Evolutionary conservation across 92 coral and sea anemone genomes (phyloP).

Genomic region (Epizoanthus scotinus): DNA sequence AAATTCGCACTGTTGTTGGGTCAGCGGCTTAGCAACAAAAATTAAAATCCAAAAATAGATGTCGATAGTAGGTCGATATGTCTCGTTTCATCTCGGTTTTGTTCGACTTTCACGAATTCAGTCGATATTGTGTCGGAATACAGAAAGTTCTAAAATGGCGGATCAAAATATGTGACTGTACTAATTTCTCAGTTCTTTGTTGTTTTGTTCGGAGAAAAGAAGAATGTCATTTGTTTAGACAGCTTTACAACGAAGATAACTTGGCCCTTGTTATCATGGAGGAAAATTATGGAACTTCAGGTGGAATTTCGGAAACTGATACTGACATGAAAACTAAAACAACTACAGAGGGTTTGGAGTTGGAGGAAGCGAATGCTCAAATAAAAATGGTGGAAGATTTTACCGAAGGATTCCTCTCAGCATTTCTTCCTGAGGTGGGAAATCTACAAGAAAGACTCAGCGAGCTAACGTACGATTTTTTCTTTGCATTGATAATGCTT

Average conservation of each 20-base stretch:
- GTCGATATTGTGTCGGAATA: not conserved
- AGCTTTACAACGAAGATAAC: not conserved
- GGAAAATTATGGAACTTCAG: not conserved
- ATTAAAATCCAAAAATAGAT: too few species aligned
- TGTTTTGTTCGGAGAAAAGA: not conserved
- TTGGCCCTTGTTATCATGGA: not conserved
- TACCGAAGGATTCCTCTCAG: conserved; percentile 73
- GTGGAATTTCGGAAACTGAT: conserved; percentile 6
- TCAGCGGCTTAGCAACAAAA: conserved; percentile 14
- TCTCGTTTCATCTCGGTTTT: conserved; percentile 16
- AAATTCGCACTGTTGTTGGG: conserved; percentile 14
- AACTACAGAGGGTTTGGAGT: conserved; percentile 15
- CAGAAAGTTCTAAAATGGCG: conserved; percentile 4
- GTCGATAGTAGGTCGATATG: not conserved
- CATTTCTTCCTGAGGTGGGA: conserved; percentile 81
- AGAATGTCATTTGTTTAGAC: not conserved
- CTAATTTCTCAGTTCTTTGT: not conserved
- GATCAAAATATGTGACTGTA: not conserved
- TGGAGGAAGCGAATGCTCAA: not conserved
- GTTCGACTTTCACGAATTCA: not conserved
- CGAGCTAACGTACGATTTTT: conserved; percentile 82
- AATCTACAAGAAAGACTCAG: conserved; percentile 67
- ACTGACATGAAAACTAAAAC: conserved; percentile 5
- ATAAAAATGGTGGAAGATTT: conserved; percentile 64
- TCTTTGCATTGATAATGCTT: not conserved